A percentile compares a stretch with the other conserved stretches of the same genome.
Conservation (phyloP, 2,797 vertebrate species). For the Trichosurus vulpecula region DNA sequence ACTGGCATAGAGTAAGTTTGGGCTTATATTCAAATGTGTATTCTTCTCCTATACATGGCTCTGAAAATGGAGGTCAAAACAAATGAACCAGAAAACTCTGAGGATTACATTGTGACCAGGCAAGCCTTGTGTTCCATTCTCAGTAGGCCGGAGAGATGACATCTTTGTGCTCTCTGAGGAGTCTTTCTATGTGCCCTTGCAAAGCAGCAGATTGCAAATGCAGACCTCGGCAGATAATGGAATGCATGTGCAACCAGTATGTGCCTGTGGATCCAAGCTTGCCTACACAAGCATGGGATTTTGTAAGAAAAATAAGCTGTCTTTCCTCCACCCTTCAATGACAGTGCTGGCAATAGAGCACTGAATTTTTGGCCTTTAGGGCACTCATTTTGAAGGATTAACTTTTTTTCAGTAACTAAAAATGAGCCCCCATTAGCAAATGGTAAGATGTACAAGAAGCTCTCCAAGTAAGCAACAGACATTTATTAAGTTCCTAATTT, state of each 20-base stretch:
- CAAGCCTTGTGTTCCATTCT: background rate
- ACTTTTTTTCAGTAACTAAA: background rate
- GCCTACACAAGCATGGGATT: slow-evolving; percentile 38
- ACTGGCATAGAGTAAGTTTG: background rate
- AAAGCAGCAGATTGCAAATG: slow-evolving; percentile 35
- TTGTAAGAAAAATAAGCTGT: slow-evolving; percentile 48
- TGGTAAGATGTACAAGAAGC: too few relatives aligned
- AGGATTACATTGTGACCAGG: background rate
- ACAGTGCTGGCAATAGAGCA: background rate
- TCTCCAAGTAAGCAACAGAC: too few relatives aligned
- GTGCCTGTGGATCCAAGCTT: slow-evolving; percentile 57
- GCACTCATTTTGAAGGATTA: background rate
- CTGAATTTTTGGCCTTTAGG: slow-evolving; percentile 39
- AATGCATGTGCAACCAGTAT: slow-evolving; percentile 2
- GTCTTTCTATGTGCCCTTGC: slow-evolving; percentile 18
- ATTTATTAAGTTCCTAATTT: too few relatives aligned
- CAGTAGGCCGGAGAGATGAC: background rate
- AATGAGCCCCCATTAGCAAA: too few relatives aligned
- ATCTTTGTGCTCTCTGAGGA: background rate
- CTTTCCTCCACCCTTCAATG: slow-evolving; percentile 11
- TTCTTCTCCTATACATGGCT: background rate
- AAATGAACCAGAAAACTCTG: background rate
- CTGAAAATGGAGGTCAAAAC: background rate
- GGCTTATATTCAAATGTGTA: background rate
- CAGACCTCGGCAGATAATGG: slow-evolving; percentile 40